Base-by-base conservation (phyloP, 2,888 invertebrate genomes). In the Chloroclystis v-ata region DNA sequence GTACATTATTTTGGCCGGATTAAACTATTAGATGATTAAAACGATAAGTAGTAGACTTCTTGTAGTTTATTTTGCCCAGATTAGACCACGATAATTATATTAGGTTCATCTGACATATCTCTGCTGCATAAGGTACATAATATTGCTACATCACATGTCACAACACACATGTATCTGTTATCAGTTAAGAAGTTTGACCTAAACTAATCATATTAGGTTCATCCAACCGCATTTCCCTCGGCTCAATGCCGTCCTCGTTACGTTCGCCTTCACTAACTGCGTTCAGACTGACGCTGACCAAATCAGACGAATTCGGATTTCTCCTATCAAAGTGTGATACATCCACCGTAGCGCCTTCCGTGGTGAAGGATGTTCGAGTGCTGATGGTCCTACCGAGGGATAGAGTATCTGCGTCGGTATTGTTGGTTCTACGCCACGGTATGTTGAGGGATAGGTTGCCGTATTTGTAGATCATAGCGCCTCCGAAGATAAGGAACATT, bases 391-490 rank as follows among this genome's bases (percentile, higher is more conserved):
- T 35, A 6, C 44, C 46, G 4, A 51, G 12, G 1, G 56, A 48
- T 1, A 46, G 11, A 1, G 9, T 30, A 4, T 46, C 52, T 0
- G 41, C 10, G 24, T 43, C 24, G 0, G 45, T 41, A 11, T 43
- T 53, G 8, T 45, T 45, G 2, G 48, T 48, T 1, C 48, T 28
- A 9, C 49, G 8, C 54, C 54, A 54, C 0, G 48, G 45, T 1
- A 51, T 30, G 4, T 29, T 1, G 16, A 32, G 14, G 14, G 35
- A n/a, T 12, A 37, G 2, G 12, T 58, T n/a, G 8, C 64, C 64
- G 37, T 60, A 62, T 38, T 64, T 75, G 54, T 75, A 71, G 51
- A 67, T 59, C 1, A 78, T 24, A 2, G 63, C 56, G 7, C 68
- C 74, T 1, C 53, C 66, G 4, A 85, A 49, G 0, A 71, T 43